phyloP scores from a whole-genome alignment of 2,113 vertebrate genomes.

The Ondatra zibethicus region DNA sequence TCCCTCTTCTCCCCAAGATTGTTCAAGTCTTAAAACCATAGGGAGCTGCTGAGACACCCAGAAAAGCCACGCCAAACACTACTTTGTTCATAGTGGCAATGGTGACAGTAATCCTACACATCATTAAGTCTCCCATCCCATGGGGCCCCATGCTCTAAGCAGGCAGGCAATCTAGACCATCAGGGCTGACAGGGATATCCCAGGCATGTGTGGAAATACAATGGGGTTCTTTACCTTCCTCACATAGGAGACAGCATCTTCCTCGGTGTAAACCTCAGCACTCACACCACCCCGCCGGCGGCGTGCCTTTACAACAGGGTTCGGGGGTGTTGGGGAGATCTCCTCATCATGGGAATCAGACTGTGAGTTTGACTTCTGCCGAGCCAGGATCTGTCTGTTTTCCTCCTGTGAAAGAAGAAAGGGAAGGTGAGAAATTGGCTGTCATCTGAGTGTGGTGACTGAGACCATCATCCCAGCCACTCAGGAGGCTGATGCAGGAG shows the following conservation, averaged over 20 bases:
- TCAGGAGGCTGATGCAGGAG: not conserved
- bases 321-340: constrained; percentile 94
- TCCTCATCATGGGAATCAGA: constrained; percentile 97
- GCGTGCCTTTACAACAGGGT: constrained; percentile 95
- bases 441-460: not conserved
- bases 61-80: not conserved
- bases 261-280: constrained; percentile 97
- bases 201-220: not conserved
- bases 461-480: not conserved
- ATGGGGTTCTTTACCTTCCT: constrained; percentile 90
- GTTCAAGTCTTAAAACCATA: not conserved
- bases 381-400: constrained; percentile 95
- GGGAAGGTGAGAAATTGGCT: not conserved
- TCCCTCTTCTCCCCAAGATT: not conserved
- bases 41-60: not conserved
- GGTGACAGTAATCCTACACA: not conserved
- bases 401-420: constrained; percentile 92
- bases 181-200: not conserved
- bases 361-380: constrained; percentile 97
- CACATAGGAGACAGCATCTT: constrained; percentile 97
- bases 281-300: constrained; percentile 95
- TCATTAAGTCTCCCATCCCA: not conserved
- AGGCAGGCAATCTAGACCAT: not conserved
- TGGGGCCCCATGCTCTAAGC: not conserved
- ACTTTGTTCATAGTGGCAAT: not conserved